phyloP scores from a whole-genome alignment of 2,797 vertebrate species.

The Ptychobarbus kaznakovi region DNA sequence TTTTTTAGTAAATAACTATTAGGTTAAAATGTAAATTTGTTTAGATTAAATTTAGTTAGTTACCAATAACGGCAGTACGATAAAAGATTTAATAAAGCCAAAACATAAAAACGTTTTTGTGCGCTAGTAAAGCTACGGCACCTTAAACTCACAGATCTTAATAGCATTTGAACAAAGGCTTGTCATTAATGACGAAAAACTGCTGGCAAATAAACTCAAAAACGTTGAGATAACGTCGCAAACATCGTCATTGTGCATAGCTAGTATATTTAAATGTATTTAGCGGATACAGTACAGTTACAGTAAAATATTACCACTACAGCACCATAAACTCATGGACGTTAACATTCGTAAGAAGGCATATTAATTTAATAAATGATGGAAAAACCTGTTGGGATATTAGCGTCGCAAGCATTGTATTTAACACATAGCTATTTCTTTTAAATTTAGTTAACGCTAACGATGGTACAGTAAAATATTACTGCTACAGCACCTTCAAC shows the following conservation, averaged over 20 bases:
- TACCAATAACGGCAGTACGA: background rate
- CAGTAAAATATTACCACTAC: too few relatives aligned
- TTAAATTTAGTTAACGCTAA: too few relatives aligned
- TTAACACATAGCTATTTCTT: too few relatives aligned
- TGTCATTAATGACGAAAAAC: background rate
- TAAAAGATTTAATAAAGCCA: conserved; percentile 1
- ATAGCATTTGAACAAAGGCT: conserved; percentile 41
- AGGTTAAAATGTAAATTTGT: background rate
- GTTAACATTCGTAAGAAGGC: too few relatives aligned
- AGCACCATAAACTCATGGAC: too few relatives aligned
- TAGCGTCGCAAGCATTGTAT: too few relatives aligned
- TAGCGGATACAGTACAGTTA: too few relatives aligned
- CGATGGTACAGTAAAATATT: too few relatives aligned
- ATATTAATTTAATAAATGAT: too few relatives aligned
- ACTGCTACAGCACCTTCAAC: too few relatives aligned
- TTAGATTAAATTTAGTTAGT: conserved; percentile 21
- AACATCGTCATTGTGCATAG: background rate
- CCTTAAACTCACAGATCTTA: background rate
- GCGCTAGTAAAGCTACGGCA: conserved; percentile 1
- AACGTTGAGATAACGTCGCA: background rate
- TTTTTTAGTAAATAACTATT: conserved; percentile 9
- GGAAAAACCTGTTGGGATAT: too few relatives aligned
- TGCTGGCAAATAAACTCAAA: background rate
- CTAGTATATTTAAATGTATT: background rate
- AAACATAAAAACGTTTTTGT: background rate